Conservation (phyloP, 1,140 invertebrate genomes). For the Brevipalpus yothersi region DNA sequence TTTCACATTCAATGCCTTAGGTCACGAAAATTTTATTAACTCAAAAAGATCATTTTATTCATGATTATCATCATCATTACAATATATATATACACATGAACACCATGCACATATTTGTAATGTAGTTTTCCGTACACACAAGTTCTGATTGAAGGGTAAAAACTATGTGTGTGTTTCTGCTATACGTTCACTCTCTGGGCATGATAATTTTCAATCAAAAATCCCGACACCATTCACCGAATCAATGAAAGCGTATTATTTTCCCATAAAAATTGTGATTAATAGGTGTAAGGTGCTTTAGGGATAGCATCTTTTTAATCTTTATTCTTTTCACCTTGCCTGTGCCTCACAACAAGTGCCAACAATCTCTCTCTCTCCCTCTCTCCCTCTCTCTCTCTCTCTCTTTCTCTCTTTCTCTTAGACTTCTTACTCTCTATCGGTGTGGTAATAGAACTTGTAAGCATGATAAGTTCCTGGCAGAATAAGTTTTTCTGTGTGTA, state of each 20-base stretch:
- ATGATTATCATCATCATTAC: no score
- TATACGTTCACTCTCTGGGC: background rate
- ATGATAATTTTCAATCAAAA: background rate
- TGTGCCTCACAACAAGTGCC: conserved; percentile 3
- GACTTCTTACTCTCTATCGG: background rate
- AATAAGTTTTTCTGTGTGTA: no score
- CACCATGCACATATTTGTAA: no score
- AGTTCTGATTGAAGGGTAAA: no score
- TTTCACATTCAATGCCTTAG: no score
- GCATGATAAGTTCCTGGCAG: no score
- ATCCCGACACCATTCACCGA: background rate
- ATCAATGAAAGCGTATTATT: background rate
- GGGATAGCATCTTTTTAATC: conserved; percentile 12
- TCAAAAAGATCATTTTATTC: no score
- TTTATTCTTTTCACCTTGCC: conserved; percentile 11
- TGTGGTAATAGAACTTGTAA: background rate
- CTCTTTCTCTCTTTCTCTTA: conserved; percentile 1
- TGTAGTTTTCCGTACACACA: no score
- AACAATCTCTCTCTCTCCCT: background rate
- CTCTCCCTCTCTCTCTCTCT: background rate
- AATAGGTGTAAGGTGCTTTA: conserved; percentile 5
- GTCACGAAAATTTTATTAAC: no score
- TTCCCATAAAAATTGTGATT: background rate
- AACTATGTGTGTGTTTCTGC: no score
- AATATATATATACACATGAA: no score